These are phyloP conservation scores for Cydia splendana DNA, from an alignment of 1,140 invertebrate species.

Conservation along the genomic window DNA sequence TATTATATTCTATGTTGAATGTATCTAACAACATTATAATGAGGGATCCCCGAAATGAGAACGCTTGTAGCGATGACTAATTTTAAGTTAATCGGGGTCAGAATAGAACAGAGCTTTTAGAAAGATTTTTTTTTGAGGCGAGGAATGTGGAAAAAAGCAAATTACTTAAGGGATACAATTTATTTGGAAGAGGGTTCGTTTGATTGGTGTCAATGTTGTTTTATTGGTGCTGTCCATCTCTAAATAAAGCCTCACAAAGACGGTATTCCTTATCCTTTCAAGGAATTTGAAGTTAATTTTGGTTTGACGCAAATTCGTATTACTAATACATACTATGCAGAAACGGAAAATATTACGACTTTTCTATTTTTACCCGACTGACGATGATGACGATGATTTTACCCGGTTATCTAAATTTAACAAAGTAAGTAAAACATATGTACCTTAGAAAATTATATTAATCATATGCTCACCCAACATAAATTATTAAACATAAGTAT, in stretches of 20 bases:
- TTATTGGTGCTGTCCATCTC: constrained; percentile 5
- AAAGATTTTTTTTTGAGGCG: constrained; percentile 35
- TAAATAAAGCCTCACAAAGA: not conserved
- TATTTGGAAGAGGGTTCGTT: constrained; percentile 13
- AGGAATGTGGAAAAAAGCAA: constrained; percentile 17
- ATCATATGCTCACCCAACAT: too few relatives aligned
- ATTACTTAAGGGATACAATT: constrained; percentile 15
- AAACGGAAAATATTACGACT: too few relatives aligned
- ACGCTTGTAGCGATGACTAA: constrained; percentile 62
- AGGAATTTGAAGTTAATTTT: not conserved
- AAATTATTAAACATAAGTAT: too few relatives aligned
- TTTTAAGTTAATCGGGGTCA: constrained; percentile 45
- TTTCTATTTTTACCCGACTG: too few relatives aligned
- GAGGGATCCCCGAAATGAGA: constrained; percentile 58
- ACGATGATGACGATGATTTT: too few relatives aligned
- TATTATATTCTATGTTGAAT: constrained; percentile 67
- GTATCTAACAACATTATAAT: constrained; percentile 73
- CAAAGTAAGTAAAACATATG: too few relatives aligned
- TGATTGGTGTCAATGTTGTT: constrained; percentile 16
- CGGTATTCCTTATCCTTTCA: not conserved
- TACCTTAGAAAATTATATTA: too few relatives aligned
- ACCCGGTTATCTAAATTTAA: too few relatives aligned
- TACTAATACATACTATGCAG: too few relatives aligned
- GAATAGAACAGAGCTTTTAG: constrained; percentile 38
- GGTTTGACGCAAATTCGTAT: not conserved